Evolutionary conservation across 2,797 vertebrate species (phyloP), one percentile per base, ranked within the genome.

Genomic region (Chaunax sp.): DNA sequence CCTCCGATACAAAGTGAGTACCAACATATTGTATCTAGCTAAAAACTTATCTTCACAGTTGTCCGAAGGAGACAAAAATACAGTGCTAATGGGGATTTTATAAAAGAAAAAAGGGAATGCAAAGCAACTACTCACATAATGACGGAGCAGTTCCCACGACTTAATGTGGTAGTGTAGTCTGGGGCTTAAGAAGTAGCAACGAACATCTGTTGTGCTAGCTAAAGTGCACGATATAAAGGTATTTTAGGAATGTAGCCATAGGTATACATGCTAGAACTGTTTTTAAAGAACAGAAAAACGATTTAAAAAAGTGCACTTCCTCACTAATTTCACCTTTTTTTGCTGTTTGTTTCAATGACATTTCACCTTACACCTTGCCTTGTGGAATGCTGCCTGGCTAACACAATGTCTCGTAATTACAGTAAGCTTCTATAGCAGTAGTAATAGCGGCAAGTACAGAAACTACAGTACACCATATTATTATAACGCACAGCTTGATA

Each of bases 1-100:
- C 80, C 23, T 66, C 73, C 46, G 44, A 65, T 58, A 60, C 80
- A 66, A 77, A 77, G 90, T 91, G 81, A 91, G 91, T 90, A 77
- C 38, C 43, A 72, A 46, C 62, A 64, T 51, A 41, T 60, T 69
- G 45, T 38, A 6, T 64, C 7, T 0, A 10, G 11, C 22, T 28
- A 13, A n/a, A 22, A 76, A 84, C 37, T 73, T 59, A 9, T 52
- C 40, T 44, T 18, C 28, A 37, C 10, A 23, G 2, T 4, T 20
- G 38, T 33, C 16, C 53, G 37, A 9, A 19, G 22, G n/a, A 73
- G 40, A 57, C 35, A 43, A 56, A 30, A 3, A n/a, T 1, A 8
- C 14, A 16, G 6, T 14, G 25, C 10, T 0, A 22, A 14, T 25
- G 41, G 2, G 11, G 13, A 4, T 37, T 10, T 37, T 30, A 0